Evolutionary conservation across 2,113 vertebrate genomes (phyloP), one percentile per base, ranked within the genome.

Genomic region (Chlamydotis undulata): DNA sequence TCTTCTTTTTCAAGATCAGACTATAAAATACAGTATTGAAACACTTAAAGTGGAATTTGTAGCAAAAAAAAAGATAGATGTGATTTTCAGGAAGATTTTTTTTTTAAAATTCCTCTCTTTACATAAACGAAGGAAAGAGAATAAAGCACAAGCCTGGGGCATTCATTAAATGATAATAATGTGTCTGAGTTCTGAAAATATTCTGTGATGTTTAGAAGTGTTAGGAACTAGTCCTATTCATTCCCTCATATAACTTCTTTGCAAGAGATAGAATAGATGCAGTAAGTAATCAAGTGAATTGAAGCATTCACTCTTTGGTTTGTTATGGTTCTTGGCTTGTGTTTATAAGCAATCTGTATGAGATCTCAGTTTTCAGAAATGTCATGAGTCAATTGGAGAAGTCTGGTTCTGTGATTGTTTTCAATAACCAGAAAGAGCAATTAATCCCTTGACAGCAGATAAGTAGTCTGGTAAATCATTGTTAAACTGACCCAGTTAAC

Each of bases 211-310:
- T 59, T 89, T 81, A 26, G 63, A 89, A 90, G 22, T 63, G 60
- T 47, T 73, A 67, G 49, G 43, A 92, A 75, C 69, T 86, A 92
- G 75, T 74, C 14, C 47, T 87, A 60, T 95, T 95, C 56, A 78
- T 84, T 94, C n/a, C 16, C 93, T 89, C 52, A 35, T 56, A 29
- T 76, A 87, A 71, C 31, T 91, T 19, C 47, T 82, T 81, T 93
- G 89, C 71, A 92, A 83, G 57, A 69, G 12, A 33, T 19, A 26
- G 15, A 87, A 47, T 29, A 78, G 61, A 92, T 75, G 47, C 69
- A 60, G n/a, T 63, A 84, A 67, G 35, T 78, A 91, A 91, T 91
- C 60, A 89, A 96, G 60, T 53, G 49, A 93, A 77, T 67, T 63
- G 71, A 90, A 86, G 39, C n/a, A 57, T 41, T 88, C 41, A 21